A percentile compares a stretch with the other conserved stretches of the same genome.
Conservation (phyloP, 2,797 vertebrate species). For the Psittacula echo region DNA sequence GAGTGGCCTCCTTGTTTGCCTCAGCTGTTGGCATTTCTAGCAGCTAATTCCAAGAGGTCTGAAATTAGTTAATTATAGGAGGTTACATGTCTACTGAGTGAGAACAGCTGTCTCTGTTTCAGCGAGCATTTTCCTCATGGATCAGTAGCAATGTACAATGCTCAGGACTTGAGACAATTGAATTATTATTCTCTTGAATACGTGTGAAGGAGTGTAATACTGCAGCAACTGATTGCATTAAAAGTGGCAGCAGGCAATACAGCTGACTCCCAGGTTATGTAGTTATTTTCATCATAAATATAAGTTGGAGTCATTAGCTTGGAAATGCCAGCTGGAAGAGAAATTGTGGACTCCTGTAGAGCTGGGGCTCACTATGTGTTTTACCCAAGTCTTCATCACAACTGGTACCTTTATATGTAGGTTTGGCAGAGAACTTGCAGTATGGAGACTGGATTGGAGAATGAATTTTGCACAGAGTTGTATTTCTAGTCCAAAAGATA, state of each 20-base stretch:
- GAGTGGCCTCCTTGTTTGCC: constrained; percentile 45
- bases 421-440: background rate
- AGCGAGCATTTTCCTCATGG: background rate
- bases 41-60: constrained; percentile 58
- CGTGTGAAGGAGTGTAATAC: fast-evolving
- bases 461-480: background rate
- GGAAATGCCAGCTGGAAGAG: background rate
- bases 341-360: background rate
- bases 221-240: background rate
- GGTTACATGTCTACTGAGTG: constrained; percentile 22
- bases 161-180: background rate
- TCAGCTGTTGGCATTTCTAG: constrained; percentile 58
- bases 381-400: background rate
- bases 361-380: background rate
- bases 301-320: background rate
- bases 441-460: background rate
- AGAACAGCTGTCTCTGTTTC: constrained; percentile 60
- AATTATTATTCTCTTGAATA: constrained; percentile 1
- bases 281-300: background rate
- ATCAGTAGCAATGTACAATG: background rate
- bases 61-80: constrained; percentile 63
- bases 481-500: background rate
- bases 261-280: background rate
- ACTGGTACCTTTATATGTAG: background rate
- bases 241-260: background rate